A percentile compares a stretch with the other conserved stretches of the same genome.
These are phyloP conservation scores for Oenanthe oenanthe DNA, from an alignment of 2,113 vertebrate species.

Conservation along the genomic window DNA sequence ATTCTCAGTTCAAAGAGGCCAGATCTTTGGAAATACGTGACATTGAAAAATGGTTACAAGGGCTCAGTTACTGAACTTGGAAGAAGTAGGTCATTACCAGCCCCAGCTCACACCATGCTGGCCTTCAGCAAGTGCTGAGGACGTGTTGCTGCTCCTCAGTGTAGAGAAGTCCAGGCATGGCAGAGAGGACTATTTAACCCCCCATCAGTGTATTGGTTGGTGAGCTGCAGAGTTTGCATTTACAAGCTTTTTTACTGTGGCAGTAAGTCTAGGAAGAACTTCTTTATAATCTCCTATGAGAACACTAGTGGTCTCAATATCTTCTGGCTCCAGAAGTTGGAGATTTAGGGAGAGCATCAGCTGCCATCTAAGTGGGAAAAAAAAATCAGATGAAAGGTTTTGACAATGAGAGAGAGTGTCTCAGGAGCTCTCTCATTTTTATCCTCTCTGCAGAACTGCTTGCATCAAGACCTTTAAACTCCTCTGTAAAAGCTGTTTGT, in stretches of 20 bases:
- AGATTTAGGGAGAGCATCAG: background rate
- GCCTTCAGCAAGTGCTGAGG: background rate
- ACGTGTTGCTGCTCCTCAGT: background rate
- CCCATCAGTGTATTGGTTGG: background rate
- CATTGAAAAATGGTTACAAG: background rate
- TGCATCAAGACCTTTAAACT: slow-evolving; percentile 55
- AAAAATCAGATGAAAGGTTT: background rate
- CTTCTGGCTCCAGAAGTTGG: background rate
- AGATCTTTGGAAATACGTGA: background rate
- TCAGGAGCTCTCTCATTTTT: slow-evolving; percentile 22
- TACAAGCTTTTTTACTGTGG: background rate
- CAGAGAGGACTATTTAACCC: background rate
- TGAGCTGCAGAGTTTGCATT: background rate
- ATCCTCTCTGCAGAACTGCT: slow-evolving; percentile 42
- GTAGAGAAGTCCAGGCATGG: background rate
- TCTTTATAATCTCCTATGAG: background rate
- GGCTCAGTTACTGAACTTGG: background rate
- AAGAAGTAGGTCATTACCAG: background rate
- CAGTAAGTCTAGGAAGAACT: background rate
- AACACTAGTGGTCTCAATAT: background rate
- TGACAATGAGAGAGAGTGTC: background rate
- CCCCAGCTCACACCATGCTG: background rate
- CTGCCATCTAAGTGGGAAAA: background rate
- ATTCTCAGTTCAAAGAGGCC: background rate
- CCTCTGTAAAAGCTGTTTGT: slow-evolving; percentile 64